Base-by-base conservation (phyloP, 2,113 vertebrate genomes). In the Ageneiosus marmoratus region DNA sequence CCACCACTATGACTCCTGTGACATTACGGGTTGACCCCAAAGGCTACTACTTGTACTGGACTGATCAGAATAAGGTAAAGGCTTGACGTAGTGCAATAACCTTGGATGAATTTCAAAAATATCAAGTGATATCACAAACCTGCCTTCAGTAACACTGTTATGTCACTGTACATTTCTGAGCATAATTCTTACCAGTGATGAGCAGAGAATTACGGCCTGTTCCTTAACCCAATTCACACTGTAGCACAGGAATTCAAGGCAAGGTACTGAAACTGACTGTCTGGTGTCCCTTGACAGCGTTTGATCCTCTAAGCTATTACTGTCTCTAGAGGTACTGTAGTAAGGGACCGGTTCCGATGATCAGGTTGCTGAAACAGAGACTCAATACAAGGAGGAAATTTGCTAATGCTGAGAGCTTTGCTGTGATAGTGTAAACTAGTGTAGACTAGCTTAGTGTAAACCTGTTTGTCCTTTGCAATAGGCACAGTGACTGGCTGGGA, bases 11-110 rank as follows among this genome's bases (percentile, higher is more conserved):
- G 81, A 95, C 93, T 88, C 96, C 97, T 6, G 95, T 99, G 91
- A 96, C 96, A 85, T 94, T 99, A 44, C 92, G 92, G 78, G 97
- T 98, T 80, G 98, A 99, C 88, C 94, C 95, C 55, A 94, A 98
- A 79, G 98, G 98, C 88, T 97, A 96, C 93, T 99, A 96, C 93
- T 95, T 99, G 70, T 96, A 98, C 91, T 99, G 98, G 98, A 98
- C 96, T 2, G 98, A 99, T 90, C 98, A 99, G 86, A 99, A 96
- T 89, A 99, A 99, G 97, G 98, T 99, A 91, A 91, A 89, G 87
- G 27, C 27, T 1, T 75, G 56, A 29, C 29, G n/a, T 11, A 29
- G 5, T 29, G 24, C 20, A 62, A 16, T 60, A 58, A 51, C 20
- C 9, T 48, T 48, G 41, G 16, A 46, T 62, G 37, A 62, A 46